Base-by-base conservation (phyloP, 2,888 invertebrate genomes). In the Amphipoea oculea region DNA sequence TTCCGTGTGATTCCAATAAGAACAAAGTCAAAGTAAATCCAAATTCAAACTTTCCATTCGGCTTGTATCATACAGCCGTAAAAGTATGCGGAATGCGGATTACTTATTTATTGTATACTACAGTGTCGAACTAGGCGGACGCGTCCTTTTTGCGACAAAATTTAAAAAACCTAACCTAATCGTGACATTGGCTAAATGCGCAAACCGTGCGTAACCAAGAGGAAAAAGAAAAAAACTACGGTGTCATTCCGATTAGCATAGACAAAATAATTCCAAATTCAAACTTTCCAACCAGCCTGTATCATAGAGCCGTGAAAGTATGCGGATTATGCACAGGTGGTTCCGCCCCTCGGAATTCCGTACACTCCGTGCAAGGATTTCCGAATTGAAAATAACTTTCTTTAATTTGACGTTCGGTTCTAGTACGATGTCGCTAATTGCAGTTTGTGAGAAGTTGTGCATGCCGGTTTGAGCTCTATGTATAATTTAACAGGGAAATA, bases 271-370 rank as follows among this genome's bases (percentile, higher is more conserved):
- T 74, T 69, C 62, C 1, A 73, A 67, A 77, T 80, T 78, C 36
- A 67, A 81, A 74, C 14, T 81, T 78, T 51, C 9, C 6, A 67
- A 82, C 9, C 89, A 51, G 65, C 88, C 88, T 89, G 88, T 89
- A 89, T 72, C 40, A 71, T 71, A 78, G 40, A 82, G 88, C 85
- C 88, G 76, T 89, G 87, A 89, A 92, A 91, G 88, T 91, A 94
- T 93, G 93, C 93, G 92, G 91, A 92, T 93, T 90, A 92, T 92
- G 86, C 91, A 94, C 96, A 96, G 96, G 95, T 96, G 96, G 96
- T 95, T 96, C 96, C 96, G 95, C 95, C 96, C 95, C 90, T 90
- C 84, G 85, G 90, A 90, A 95, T 95, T 93, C 95, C 94, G 89
- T 77, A 79, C 77, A 76, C 45, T 78, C 78, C 60, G 78, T 67